Evolutionary conservation across 2,888 invertebrate genomes (phyloP), one percentile per base, ranked within the genome.

Genomic region (Zonitis immaculata): DNA sequence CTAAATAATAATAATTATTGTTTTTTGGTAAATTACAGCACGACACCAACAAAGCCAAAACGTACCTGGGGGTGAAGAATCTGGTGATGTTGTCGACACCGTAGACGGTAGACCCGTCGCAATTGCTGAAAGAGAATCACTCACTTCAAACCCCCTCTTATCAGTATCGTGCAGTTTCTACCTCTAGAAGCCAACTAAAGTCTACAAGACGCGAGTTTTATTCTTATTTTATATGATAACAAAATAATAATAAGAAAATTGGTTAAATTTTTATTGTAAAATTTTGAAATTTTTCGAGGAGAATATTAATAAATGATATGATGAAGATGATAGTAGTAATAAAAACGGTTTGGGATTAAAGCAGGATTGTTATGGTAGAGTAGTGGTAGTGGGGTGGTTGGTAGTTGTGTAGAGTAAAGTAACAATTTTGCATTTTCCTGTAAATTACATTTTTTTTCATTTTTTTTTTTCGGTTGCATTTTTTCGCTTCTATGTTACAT

Each of bases 51-150:
- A n/a, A 44, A 50, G 51, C 53, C 51, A 54, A 49, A 71, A 79
- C 78, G 73, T 79, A 79, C 79, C 79, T 79, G 75, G 79, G 78
- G 70, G 78, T 78, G 75, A 75, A 77, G 71, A 78, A 73, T 71
- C 75, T 73, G 74, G 74, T 73, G 71, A 74, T 76, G 74, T 72
- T 73, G 74, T 78, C 78, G 75, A 76, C 73, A 74, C 76, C 74
- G 74, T 75, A 72, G 73, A 75, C 73, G 70, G 75, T 76, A 56
- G 58, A 60, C 69, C 73, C 76, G 72, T 77, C 76, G 73, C 76
- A 71, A 67, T 73, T 73, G 76, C 77, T 78, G 77, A 76, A 78
- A 78, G 76, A 77, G 76, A 77, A 75, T 72, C 73, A 74, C 76
- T 73, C 68, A 71, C 76, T 76, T 76, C 75, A 76, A 76, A 75